Base-by-base conservation (phyloP, 2,113 vertebrate genomes). In the Alligator mississippiensis region DNA sequence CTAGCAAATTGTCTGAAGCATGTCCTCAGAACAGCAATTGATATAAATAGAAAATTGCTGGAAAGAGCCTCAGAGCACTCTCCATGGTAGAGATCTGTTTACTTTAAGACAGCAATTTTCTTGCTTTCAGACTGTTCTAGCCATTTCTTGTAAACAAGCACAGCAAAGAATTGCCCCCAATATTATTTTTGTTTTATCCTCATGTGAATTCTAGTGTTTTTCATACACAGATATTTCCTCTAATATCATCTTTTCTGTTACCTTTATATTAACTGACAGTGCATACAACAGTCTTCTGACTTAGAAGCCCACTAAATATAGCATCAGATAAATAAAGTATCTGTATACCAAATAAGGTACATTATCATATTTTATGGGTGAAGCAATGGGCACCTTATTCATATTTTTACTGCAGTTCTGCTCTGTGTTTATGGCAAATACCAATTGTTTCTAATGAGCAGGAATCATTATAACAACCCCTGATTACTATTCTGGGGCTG, bases 1-100 rank as follows among this genome's bases (percentile, higher is more conserved):
- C 19, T 66, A 72, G 59, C 10, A 77, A 87, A 61, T 61, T 54
- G 63, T 86, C 92, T 95, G 66, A 94, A 97, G 79, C 60, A 54
- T 81, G 18, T 81, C 38, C 60, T 93, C 84, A 83, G 88, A 82
- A 86, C 22, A 88, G 7, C 14, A 85, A 38, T 84, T 96, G 81
- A 30, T 74, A 12, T 61, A 83, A 77, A 16, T 87, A 87, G 30
- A 72, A 72, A 72, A 72, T 24, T 38, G 68, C 68, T 38, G 34
- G 68, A 72, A 72, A 24, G 68, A 72, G 21, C 1, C 0, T 76
- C 38, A 92, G 60, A 59, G 24, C 59, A 5, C 16, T 5, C 58
- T 88, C 55, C 83, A 4, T 92, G 81, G 11, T 63, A 58, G 19
- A 84, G 77, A 80, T 30, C 6, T 2, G 25, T 25, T 92, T 68